Evolutionary conservation across 2,797 vertebrate genomes (phyloP).

Genomic region (Spinus pinus): DNA sequence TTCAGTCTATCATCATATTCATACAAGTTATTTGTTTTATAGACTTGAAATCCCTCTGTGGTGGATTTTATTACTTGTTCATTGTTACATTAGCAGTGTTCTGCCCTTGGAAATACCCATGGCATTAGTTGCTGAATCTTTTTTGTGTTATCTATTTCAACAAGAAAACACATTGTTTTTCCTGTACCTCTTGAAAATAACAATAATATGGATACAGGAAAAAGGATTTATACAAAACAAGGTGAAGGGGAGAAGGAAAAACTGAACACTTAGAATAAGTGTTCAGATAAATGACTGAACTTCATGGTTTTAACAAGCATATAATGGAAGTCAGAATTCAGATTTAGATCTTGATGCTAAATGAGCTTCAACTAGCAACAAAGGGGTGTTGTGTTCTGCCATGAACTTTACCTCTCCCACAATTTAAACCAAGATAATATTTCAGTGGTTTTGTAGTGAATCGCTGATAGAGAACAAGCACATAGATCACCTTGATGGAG

Average conservation of each 20-base stretch:
- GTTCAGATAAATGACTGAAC: not conserved
- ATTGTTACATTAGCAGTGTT: constrained; percentile 27
- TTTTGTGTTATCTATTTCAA: not conserved
- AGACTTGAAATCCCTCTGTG: constrained; percentile 1
- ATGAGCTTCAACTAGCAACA: not conserved
- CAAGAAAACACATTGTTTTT: not conserved
- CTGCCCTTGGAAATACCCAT: constrained; percentile 34
- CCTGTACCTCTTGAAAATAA: not conserved
- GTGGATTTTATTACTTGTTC: constrained; percentile 38
- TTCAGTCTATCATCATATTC: constrained; percentile 9
- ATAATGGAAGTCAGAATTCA: not conserved
- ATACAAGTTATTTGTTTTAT: constrained; percentile 41
- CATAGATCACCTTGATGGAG: not conserved
- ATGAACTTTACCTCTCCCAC: not conserved
- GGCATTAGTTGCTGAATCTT: not conserved
- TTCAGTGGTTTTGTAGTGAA: not conserved
- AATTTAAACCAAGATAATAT: not conserved
- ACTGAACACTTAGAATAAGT: not conserved
- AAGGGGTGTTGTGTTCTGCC: not conserved
- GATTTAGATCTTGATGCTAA: not conserved
- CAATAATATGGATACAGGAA: not conserved
- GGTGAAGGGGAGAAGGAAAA: not conserved
- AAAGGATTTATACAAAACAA: not conserved
- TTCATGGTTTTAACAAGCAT: not conserved
- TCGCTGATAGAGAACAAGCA: not conserved